A percentile compares a stretch with the other conserved stretches of the same genome.
Evolutionary conservation across 2,888 invertebrate species (phyloP).

Genomic region (Caenorhabditis sulstoni): DNA sequence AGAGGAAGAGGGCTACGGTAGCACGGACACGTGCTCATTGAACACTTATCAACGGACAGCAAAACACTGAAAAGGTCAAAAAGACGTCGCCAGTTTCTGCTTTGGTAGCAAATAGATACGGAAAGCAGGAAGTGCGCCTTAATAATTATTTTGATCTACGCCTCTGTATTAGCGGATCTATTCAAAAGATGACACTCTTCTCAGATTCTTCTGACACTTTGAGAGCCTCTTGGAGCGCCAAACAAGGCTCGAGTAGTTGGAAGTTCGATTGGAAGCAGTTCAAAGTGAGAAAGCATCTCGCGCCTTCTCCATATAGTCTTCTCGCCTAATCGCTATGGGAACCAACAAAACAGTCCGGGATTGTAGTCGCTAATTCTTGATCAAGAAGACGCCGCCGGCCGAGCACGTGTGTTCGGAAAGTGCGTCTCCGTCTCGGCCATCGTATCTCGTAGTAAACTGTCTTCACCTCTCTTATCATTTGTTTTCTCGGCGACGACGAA

Average conservation of each 20-base stretch:
- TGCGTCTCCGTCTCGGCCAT: conserved; percentile 5
- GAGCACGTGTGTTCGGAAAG: conserved; percentile 32
- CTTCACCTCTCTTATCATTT: conserved; percentile 24
- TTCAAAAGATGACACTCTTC: no score
- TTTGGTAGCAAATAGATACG: conserved; percentile 11
- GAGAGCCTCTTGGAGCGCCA: no score
- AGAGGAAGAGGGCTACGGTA: not conserved
- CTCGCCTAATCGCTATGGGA: not conserved
- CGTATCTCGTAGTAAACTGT: conserved; percentile 34
- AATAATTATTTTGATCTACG: no score
- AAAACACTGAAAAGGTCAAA: conserved; percentile 9
- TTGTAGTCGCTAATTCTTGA: conserved; percentile 33
- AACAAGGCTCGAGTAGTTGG: no score
- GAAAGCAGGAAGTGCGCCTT: conserved; percentile 8
- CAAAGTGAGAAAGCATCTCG: no score
- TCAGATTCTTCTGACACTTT: no score
- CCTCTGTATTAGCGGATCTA: no score
- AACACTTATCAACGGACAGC: conserved; percentile 14
- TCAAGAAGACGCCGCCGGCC: not conserved
- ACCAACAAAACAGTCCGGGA: conserved; percentile 21
- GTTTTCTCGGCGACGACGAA: conserved; percentile 20
- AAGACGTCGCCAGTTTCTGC: not conserved
- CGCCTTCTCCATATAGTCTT: not conserved
- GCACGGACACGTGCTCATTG: conserved; percentile 18
- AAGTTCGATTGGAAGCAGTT: no score